Evolutionary conservation across 2,888 invertebrate genomes (phyloP).

Genomic region (Formica aserva): DNA sequence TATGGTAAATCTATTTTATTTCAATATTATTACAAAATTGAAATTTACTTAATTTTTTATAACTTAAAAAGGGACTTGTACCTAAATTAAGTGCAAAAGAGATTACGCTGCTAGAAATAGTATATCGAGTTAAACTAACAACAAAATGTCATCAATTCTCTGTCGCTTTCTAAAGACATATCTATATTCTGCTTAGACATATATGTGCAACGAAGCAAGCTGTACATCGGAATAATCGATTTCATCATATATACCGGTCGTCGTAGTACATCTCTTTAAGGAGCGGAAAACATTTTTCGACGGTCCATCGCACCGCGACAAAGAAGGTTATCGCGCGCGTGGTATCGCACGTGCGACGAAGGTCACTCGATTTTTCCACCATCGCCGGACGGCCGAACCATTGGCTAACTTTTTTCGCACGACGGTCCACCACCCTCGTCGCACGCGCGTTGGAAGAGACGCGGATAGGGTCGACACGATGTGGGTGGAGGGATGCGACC

Average conservation of each 20-base stretch:
- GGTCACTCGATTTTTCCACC: conserved; percentile 56
- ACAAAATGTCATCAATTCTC: background rate
- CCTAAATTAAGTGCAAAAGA: background rate
- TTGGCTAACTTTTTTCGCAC: conserved; percentile 77
- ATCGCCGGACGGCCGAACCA: conserved; percentile 65
- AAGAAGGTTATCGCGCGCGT: conserved; percentile 34
- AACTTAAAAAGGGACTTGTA: background rate
- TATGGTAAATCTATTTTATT: background rate
- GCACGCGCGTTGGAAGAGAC: conserved; percentile 56
- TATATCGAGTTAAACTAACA: background rate
- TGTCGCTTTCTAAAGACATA: background rate
- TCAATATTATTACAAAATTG: background rate
- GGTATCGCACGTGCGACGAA: conserved; percentile 41
- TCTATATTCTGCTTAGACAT: background rate
- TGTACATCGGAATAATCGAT: conserved; percentile 8
- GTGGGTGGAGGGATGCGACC: conserved; percentile 34
- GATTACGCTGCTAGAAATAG: background rate
- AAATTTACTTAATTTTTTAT: background rate
- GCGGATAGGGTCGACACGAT: conserved; percentile 50
- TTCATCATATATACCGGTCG: background rate
- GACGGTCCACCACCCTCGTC: conserved; percentile 74
- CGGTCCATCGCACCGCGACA: conserved; percentile 23
- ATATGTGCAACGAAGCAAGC: background rate
- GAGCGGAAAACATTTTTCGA: conserved; percentile 10
- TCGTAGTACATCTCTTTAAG: conserved; percentile 45